Evolutionary conservation across 1,140 invertebrate genomes (phyloP).

Genomic region (Lepidurus packardi): DNA sequence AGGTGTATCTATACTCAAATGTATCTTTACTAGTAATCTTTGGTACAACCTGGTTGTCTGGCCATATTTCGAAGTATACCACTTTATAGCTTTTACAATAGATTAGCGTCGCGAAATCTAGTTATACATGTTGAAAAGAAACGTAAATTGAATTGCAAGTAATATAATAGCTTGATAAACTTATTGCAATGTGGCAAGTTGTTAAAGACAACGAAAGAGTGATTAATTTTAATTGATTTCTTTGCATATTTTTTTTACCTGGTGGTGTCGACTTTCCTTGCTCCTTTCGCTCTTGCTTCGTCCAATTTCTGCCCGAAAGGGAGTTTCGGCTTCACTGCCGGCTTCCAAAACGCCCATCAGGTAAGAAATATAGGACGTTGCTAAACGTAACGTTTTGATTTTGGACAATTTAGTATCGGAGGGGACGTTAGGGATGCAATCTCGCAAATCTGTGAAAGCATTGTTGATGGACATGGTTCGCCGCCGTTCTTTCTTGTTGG

Average conservation of each 20-base stretch:
- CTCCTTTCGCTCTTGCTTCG: slow-evolving; percentile 43
- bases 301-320: slow-evolving; percentile 52
- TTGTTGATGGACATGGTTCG: slow-evolving; percentile 89
- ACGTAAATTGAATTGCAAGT: too few species aligned
- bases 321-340: slow-evolving; percentile 44
- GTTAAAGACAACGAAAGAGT: too few species aligned
- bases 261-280: slow-evolving; percentile 39
- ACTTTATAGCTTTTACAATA: too few species aligned
- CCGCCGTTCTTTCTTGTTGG: slow-evolving; percentile 91
- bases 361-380: slow-evolving; percentile 86
- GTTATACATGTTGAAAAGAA: too few species aligned
- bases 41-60: too few species aligned
- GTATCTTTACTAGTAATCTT: too few species aligned
- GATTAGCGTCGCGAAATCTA: too few species aligned
- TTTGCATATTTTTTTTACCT: neutral
- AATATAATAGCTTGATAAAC: too few species aligned
- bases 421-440: slow-evolving; percentile 93
- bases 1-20: too few species aligned
- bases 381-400: slow-evolving; percentile 84
- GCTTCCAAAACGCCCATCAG: slow-evolving; percentile 61
- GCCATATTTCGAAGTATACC: too few species aligned
- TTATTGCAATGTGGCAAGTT: too few species aligned
- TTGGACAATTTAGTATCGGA: slow-evolving; percentile 86
- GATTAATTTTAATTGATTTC: too few species aligned
- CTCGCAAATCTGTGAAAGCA: slow-evolving; percentile 82